These are phyloP conservation scores for Caenorhabditis imperialis DNA, from an alignment of 2,888 invertebrate genomes.

Conservation along the genomic window DNA sequence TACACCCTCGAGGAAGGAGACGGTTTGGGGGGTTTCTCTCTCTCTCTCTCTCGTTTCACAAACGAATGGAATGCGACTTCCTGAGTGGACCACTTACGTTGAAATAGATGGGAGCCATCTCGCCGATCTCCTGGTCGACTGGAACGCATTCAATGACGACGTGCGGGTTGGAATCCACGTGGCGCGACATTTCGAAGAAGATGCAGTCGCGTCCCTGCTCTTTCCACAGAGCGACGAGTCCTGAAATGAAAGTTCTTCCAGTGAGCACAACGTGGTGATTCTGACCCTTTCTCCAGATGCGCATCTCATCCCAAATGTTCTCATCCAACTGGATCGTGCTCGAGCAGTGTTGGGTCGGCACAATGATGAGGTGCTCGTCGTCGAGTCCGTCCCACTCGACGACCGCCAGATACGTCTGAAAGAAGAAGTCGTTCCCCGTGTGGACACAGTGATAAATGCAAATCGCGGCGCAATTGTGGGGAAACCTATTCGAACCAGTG, in stretches of 20 bases:
- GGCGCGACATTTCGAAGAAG: conserved; percentile 90
- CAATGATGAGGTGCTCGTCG: conserved; percentile 88
- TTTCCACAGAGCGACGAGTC: conserved; percentile 86
- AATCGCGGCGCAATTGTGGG: conserved; percentile 5
- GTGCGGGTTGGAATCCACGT: conserved; percentile 84
- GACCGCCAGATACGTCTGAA: conserved; percentile 85
- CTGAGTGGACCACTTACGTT: conserved; percentile 82
- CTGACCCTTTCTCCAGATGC: conserved; percentile 84
- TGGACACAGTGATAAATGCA: conserved; percentile 16
- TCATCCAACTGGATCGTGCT: conserved; percentile 91
- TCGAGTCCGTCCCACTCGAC: conserved; percentile 88
- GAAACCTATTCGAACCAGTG: conserved; percentile 12
- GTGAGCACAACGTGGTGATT: background rate
- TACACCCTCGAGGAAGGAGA: conserved; percentile 17
- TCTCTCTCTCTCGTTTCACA: background rate
- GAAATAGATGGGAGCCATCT: conserved; percentile 94
- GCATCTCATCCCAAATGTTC: conserved; percentile 92
- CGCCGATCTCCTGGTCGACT: conserved; percentile 87
- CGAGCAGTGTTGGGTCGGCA: conserved; percentile 86
- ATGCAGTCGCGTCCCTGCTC: conserved; percentile 85
- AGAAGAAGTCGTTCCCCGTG: background rate
- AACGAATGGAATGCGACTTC: background rate
- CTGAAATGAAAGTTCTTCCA: conserved; percentile 15
- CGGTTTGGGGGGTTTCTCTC: too few relatives aligned
- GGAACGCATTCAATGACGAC: conserved; percentile 92